Evolutionary conservation across 2,888 invertebrate species (phyloP).

Genomic region (Habroteleia sp.): DNA sequence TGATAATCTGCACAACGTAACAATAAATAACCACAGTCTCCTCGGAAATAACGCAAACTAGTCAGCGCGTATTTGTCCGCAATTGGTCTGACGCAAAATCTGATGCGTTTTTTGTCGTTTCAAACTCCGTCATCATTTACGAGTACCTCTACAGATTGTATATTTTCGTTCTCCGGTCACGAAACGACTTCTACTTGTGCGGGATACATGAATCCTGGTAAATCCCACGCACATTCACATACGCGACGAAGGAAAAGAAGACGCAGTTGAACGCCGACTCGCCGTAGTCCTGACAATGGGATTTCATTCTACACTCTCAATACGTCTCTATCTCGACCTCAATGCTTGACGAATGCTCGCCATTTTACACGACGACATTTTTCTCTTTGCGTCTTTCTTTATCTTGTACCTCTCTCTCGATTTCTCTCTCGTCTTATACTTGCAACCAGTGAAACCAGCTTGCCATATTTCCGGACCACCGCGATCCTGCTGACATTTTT

Average conservation of each 20-base stretch:
- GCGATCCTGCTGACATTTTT: slow-evolving; percentile 67
- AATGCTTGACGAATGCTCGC: slow-evolving; percentile 76
- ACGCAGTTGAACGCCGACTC: slow-evolving; percentile 63
- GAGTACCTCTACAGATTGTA: slow-evolving; percentile 7
- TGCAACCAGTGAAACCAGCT: too few relatives aligned
- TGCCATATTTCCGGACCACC: slow-evolving; percentile 51
- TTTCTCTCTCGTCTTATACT: too few relatives aligned
- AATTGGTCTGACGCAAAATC: slow-evolving; percentile 21
- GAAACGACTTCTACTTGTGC: slow-evolving; percentile 33
- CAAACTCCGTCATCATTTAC: slow-evolving; percentile 34
- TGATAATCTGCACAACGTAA: neutral
- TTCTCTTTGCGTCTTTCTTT: slow-evolving; percentile 14
- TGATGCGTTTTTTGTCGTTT: slow-evolving; percentile 18
- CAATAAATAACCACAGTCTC: slow-evolving; percentile 8
- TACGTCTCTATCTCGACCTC: slow-evolving; percentile 75
- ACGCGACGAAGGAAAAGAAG: slow-evolving; percentile 48
- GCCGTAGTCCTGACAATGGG: slow-evolving; percentile 69
- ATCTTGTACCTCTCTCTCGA: slow-evolving; percentile 16
- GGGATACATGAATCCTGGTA: slow-evolving; percentile 15
- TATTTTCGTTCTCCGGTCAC: slow-evolving; percentile 47
- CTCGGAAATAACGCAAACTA: slow-evolving; percentile 22
- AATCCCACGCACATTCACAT: slow-evolving; percentile 55
- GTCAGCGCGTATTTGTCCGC: slow-evolving; percentile 27
- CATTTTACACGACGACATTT: slow-evolving; percentile 71
- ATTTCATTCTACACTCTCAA: slow-evolving; percentile 74